Percentiles rank a stretch among this genome's conserved stretches.
Evolutionary conservation across 2,113 vertebrate species (phyloP).

Genomic region (Pungitius pungitius): DNA sequence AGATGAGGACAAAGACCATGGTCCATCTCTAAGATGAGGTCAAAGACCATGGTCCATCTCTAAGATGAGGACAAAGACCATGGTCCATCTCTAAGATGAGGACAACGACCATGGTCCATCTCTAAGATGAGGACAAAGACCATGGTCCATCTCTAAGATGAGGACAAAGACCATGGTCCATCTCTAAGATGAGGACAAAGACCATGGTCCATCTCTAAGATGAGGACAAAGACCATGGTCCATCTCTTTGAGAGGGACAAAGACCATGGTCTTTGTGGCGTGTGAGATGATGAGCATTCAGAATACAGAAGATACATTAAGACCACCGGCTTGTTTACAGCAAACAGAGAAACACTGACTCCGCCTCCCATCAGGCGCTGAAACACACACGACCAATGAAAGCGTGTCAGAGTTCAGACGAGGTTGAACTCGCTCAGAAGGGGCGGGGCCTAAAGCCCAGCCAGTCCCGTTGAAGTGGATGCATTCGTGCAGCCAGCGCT

Average conservation of each 20-base stretch:
- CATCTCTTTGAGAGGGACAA: neutral
- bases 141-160: too few species aligned
- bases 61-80: too few species aligned
- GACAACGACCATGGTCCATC: neutral
- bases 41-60: too few species aligned
- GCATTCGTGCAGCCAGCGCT: conserved; percentile 42
- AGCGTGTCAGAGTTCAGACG: conserved; percentile 32
- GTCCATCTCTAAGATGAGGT: too few species aligned
- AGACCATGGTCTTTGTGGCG: neutral
- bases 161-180: neutral
- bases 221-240: neutral
- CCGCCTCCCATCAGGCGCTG: conserved; percentile 25
- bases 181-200: too few species aligned
- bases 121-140: neutral
- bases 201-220: neutral
- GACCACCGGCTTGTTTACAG: conserved; percentile 48
- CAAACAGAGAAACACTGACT: conserved; percentile 31
- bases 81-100: neutral
- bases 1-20: neutral
- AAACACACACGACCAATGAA: conserved; percentile 28
- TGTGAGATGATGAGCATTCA: conserved; percentile 40
- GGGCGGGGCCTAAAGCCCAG: neutral
- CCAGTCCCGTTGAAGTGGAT: conserved; percentile 22
- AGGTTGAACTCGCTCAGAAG: conserved; percentile 9
- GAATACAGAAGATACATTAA: conserved; percentile 61